Conservation (phyloP, 2,888 invertebrate genomes). For the Harpagoxenus sublaevis region DNA sequence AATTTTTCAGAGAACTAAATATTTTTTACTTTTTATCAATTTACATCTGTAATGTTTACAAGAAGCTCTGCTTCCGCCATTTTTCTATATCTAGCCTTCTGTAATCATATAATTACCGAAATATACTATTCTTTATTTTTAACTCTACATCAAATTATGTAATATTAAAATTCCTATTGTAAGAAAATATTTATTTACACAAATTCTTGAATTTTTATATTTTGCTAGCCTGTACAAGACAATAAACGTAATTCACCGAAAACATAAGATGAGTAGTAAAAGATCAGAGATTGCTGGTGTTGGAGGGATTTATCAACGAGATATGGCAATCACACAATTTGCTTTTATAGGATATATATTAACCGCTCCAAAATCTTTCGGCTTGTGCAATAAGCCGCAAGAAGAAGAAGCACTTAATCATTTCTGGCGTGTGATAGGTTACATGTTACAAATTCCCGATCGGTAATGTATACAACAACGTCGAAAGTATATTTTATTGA, state of each 20-base stretch:
- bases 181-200: conserved; percentile 2
- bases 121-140: not conserved
- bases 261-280: conserved; percentile 89
- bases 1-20: too few relatives aligned
- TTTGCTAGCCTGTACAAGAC: conserved; percentile 89
- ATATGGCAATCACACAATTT: conserved; percentile 94
- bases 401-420: conserved; percentile 92
- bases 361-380: conserved; percentile 88
- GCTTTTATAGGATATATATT: conserved; percentile 93
- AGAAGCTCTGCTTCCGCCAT: too few relatives aligned
- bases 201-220: conserved; percentile 5
- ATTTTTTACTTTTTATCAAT: too few relatives aligned
- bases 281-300: conserved; percentile 83
- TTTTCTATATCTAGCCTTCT: too few relatives aligned
- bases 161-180: not conserved
- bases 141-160: not conserved
- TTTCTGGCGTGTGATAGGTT: conserved; percentile 93
- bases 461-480: conserved; percentile 85
- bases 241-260: conserved; percentile 88
- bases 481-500: conserved; percentile 1
- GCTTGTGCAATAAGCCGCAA: conserved; percentile 87
- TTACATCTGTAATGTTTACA: too few relatives aligned
- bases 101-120: not conserved
- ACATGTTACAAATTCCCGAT: conserved; percentile 93
- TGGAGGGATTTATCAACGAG: conserved; percentile 91